Percentiles rank a stretch among this genome's conserved stretches.
Evolutionary conservation across 2,888 invertebrate species (phyloP).

Genomic region (Margaritifera margaritifera): DNA sequence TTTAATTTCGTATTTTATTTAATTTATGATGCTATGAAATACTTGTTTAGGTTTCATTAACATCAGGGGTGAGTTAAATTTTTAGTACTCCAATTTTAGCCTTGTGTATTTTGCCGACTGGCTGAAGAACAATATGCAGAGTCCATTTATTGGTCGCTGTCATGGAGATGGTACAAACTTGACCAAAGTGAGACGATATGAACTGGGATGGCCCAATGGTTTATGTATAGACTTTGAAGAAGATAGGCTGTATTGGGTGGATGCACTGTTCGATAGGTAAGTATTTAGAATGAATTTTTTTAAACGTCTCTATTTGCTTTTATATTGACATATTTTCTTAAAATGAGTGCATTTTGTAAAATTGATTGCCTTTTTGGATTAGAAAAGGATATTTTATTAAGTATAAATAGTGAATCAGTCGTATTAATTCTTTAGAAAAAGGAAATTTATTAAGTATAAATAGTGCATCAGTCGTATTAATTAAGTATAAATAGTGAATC

Average conservation of each 20-base stretch:
- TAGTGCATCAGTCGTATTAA: too few species aligned
- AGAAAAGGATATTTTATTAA: too few species aligned
- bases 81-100: constrained; percentile 30
- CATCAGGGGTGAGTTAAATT: background rate
- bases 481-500: too few species aligned
- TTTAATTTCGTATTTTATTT: too few species aligned
- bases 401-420: too few species aligned
- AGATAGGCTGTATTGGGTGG: constrained; percentile 96
- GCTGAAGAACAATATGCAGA: constrained; percentile 83
- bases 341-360: too few species aligned
- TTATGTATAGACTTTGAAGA: constrained; percentile 91
- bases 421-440: too few species aligned
- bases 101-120: constrained; percentile 67
- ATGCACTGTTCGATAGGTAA: constrained; percentile 86
- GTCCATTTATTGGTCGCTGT: constrained; percentile 95
- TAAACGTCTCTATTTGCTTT: background rate
- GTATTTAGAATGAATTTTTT: background rate
- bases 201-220: constrained; percentile 98
- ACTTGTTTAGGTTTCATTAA: too few species aligned
- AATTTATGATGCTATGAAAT: too few species aligned
- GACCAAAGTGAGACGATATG: constrained; percentile 89
- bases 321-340: too few species aligned
- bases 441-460: too few species aligned
- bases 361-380: too few species aligned
- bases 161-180: constrained; percentile 91